Base-by-base conservation (phyloP, 2,888 invertebrate species). In the Torymus texanus region DNA sequence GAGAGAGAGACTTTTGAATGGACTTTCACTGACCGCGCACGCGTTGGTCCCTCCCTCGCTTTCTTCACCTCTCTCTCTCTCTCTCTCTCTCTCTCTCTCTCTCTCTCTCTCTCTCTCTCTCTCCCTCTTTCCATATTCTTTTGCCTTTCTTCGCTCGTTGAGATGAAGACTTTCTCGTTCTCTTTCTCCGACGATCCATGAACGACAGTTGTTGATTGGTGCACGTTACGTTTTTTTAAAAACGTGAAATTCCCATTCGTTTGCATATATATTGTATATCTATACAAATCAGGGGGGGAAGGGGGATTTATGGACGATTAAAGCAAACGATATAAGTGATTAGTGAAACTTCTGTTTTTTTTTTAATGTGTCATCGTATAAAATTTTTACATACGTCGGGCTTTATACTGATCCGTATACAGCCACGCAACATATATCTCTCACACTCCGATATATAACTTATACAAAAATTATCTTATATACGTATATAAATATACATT, bases 151-250 rank as follows among this genome's bases (percentile, higher is more conserved):
- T 18, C 65, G 8, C 41, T 41, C 8, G 41, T 8, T 8, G 8
- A 41, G 41, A 41, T 41, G 41, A 14, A n/a, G 16, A 74, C 63
- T 73, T 73, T 73, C 74, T 76, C 75, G 79, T 81, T 84, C 83
- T 83, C 82, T 68, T 61, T 66, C 29, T 67, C 55, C 10, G 67
- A 14, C 11, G 59, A 67, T 61, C 75, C 66, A 13, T 24, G 59
- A 66, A 59, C 59, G 18, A 53, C 12, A 53, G 13, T 13, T 11
- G 8, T 66, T 56, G 41, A 41, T 41, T 41, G 41, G 41, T 41
- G 41, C 41, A 8, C 41, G 41, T 41, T 41, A 0, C 41, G 41
- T 8, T 8, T 41, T 41, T 41, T 41, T 41, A 41, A 41, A 41
- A 41, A 41, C 8, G 8, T 41, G 8, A 41, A 41, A 41, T 8